phyloP scores from a whole-genome alignment of 1,140 invertebrate genomes.

The Coenobita brevimanus region DNA sequence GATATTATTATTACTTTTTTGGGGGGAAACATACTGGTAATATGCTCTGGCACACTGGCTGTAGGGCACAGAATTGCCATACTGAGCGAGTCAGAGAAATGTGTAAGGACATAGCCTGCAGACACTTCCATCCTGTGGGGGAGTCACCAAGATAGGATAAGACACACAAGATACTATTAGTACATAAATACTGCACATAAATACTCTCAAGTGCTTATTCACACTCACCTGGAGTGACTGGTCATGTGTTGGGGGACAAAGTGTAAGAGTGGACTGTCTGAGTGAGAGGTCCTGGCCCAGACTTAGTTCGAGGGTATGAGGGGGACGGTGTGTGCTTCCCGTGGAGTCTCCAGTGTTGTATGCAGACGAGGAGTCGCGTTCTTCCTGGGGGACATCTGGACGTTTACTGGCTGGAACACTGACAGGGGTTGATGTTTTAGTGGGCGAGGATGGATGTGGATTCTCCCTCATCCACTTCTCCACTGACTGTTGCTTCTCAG shows the following conservation, averaged over 20 bases:
- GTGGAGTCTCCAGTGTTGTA: conserved; percentile 86
- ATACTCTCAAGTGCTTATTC: too few species aligned
- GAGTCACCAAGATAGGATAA: too few species aligned
- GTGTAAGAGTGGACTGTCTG: conserved; percentile 66
- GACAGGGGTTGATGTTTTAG: conserved; percentile 12
- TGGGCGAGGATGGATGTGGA: conserved; percentile 35
- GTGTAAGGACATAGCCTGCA: too few species aligned
- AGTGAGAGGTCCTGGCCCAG: conserved; percentile 71
- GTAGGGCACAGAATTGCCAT: too few species aligned
- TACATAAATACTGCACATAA: too few species aligned
- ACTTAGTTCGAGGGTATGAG: conserved; percentile 78
- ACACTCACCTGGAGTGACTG: conserved; percentile 63
- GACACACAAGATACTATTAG: too few species aligned
- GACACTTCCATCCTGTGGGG: too few species aligned
- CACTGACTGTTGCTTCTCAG: conserved; percentile 51
- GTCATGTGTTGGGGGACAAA: conserved; percentile 62
- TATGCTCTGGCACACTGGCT: too few species aligned
- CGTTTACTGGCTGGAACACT: conserved; percentile 5
- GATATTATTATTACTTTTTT: too few species aligned
- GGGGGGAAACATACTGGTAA: too few species aligned
- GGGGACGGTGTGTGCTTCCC: conserved; percentile 78
- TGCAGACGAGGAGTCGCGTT: conserved; percentile 82
- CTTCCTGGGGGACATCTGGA: conserved; percentile 70
- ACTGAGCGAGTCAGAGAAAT: too few species aligned
- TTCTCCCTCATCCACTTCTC: conserved; percentile 59